Percentiles rank a stretch among this genome's conserved stretches.
These are phyloP conservation scores for Teleogryllus oceanicus DNA, from an alignment of 2,888 invertebrate genomes.

Conservation along the genomic window DNA sequence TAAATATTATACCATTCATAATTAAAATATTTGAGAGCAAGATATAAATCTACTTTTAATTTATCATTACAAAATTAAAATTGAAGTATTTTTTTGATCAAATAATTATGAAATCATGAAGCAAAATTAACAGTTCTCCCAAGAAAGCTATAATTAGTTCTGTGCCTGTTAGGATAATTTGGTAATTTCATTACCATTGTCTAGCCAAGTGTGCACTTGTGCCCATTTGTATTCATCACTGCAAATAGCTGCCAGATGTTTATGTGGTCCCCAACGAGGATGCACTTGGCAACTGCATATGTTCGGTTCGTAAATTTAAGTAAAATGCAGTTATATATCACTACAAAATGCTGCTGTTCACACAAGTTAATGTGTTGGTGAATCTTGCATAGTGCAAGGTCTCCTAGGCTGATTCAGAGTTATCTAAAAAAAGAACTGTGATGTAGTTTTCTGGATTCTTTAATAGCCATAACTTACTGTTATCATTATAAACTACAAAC, in stretches of 20 bases:
- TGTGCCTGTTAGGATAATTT: background rate
- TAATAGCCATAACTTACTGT: too few relatives aligned
- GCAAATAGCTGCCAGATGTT: background rate
- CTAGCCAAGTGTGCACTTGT: background rate
- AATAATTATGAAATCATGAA: too few relatives aligned
- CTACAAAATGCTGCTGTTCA: background rate
- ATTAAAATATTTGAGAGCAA: too few relatives aligned
- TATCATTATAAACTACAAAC: too few relatives aligned
- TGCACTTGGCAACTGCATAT: background rate
- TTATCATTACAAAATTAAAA: too few relatives aligned
- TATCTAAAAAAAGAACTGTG: too few relatives aligned
- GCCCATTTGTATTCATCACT: background rate
- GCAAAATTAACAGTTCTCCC: background rate
- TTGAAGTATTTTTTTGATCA: too few relatives aligned
- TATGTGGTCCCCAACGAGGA: background rate
- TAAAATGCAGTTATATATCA: background rate
- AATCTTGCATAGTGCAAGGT: too few relatives aligned
- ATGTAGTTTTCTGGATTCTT: too few relatives aligned
- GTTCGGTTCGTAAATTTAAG: background rate
- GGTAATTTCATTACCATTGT: background rate
- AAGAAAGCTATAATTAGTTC: background rate
- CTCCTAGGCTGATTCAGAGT: too few relatives aligned
- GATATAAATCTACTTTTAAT: too few relatives aligned
- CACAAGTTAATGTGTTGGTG: background rate
- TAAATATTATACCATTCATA: too few relatives aligned